Conservation (phyloP, 2,113 vertebrate genomes). For the Vidua chalybeata region DNA sequence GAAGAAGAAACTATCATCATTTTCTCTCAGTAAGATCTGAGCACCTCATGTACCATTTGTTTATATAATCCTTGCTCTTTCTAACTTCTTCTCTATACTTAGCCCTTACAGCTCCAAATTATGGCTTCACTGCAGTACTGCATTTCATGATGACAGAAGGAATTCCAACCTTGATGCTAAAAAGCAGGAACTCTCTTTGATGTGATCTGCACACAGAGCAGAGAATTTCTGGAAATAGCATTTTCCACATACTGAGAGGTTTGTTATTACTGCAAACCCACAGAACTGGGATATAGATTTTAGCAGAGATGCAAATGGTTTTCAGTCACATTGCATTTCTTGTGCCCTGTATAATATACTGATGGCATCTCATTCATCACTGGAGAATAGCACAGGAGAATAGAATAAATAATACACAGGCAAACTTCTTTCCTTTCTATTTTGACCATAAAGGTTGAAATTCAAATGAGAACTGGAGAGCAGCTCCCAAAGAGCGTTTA, state of each 20-base stretch:
- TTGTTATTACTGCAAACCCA: neutral
- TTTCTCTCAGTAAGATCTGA: neutral
- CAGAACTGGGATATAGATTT: neutral
- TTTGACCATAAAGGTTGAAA: neutral
- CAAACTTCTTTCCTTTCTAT: neutral
- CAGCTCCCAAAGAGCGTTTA: neutral
- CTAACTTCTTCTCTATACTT: neutral
- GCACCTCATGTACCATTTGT: neutral
- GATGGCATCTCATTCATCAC: neutral
- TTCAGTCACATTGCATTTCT: neutral
- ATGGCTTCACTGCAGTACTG: neutral
- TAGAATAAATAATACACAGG: neutral
- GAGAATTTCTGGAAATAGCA: neutral
- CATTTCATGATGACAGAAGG: neutral
- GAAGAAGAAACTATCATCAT: neutral
- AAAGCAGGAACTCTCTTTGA: neutral
- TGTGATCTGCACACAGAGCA: neutral
- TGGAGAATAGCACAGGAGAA: neutral
- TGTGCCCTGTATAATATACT: neutral
- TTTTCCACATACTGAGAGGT: neutral
- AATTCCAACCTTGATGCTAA: neutral
- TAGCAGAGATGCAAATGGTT: neutral
- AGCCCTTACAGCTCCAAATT: neutral
- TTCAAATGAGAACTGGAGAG: neutral
- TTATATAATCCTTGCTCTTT: neutral